Evolutionary conservation across 2,888 invertebrate genomes (phyloP), one percentile per base, ranked within the genome.

Genomic region (Subacronicta megacephala): DNA sequence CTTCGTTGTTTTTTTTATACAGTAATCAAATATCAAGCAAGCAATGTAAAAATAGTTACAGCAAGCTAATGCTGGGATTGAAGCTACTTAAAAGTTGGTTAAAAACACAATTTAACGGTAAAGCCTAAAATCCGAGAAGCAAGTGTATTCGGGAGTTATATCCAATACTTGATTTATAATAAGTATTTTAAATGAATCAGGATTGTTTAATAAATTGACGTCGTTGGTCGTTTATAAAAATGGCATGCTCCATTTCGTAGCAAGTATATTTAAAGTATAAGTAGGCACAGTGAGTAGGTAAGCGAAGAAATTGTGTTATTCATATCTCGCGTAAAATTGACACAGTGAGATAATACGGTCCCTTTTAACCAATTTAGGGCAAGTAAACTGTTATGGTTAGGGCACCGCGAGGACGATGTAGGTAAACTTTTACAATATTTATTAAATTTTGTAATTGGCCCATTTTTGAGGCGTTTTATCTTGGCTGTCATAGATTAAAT

Each of bases 401-500:
- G 88, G 87, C 87, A 77, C 77, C 77, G 52, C 77, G 88, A 87
- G 84, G 84, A 86, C 84, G 77, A 62, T 46, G 63, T 78, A 71
- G 67, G 78, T 71, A 84, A 82, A 84, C 82, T 85, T 83, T 83
- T 77, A 88, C 89, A 89, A 91, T 92, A 90, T 92, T 93, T 93
- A 90, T 88, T 87, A 90, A 88, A 92, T 93, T 92, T 92, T 90
- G 92, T 88, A 92, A 92, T 89, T 89, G 92, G 79, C 89, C 93
- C 76, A 88, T 87, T 89, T 92, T 78, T 63, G 63, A 57, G 49
- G 70, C 57, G 56, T 77, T 80, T 81, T 84, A 87, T 85, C 86
- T 83, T 50, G 66, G 74, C 77, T 86, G 85, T 82, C 82, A 84
- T 83, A 84, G 84, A 85, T 84, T 84, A 83, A 84, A 82, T 83